phyloP scores from a whole-genome alignment of 1,140 invertebrate species.

The Drusus annulatus region DNA sequence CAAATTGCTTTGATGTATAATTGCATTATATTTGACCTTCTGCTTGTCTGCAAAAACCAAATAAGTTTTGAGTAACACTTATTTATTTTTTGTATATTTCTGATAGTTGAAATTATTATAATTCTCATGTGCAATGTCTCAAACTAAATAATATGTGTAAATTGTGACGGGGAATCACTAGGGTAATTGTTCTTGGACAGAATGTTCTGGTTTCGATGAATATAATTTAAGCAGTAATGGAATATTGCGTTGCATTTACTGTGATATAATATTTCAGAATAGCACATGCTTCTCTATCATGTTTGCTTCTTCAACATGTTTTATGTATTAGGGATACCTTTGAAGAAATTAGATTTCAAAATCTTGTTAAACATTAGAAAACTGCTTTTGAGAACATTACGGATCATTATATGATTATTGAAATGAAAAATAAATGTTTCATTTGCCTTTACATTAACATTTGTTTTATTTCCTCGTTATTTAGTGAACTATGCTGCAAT shows the following conservation, averaged over 20 bases:
- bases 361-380: conserved; percentile 52
- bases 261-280: conserved; percentile 18
- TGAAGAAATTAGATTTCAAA: conserved; percentile 49
- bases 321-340: conserved; percentile 42
- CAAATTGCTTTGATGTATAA: no score
- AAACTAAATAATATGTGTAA: conserved; percentile 28
- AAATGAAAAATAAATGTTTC: conserved; percentile 53
- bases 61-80: no score
- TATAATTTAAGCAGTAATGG: not conserved
- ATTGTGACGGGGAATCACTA: conserved; percentile 21
- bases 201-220: conserved; percentile 11
- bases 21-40: no score
- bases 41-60: no score
- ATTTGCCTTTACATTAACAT: conserved; percentile 46
- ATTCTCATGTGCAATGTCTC: conserved; percentile 47
- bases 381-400: conserved; percentile 46
- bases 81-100: no score
- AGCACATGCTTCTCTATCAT: conserved; percentile 8
- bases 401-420: conserved; percentile 51
- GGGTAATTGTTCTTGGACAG: conserved; percentile 16
- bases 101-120: not conserved
- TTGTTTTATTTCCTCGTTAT: conserved; percentile 37
- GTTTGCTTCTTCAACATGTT: conserved; percentile 40
- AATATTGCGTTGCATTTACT: conserved; percentile 31
- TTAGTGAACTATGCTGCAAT: no score